Conservation (phyloP, 2,888 invertebrate species). For the Pomacea canaliculata region DNA sequence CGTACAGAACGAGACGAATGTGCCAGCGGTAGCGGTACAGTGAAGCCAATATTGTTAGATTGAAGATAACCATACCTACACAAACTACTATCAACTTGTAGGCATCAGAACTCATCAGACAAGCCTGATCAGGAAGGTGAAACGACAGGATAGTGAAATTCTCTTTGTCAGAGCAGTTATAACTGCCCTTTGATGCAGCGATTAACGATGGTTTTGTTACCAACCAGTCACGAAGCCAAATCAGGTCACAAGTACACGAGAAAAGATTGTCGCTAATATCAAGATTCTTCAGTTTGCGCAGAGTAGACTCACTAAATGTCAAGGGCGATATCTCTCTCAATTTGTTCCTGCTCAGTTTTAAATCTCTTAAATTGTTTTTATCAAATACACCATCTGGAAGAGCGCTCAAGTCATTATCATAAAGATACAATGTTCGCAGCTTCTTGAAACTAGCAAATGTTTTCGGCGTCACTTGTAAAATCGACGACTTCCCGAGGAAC, state of each 20-base stretch:
- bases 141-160: constrained; percentile 3
- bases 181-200: neutral
- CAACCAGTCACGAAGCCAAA: constrained; percentile 40
- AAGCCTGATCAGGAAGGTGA: constrained; percentile 17
- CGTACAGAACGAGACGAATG: constrained; percentile 72
- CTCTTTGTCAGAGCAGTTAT: constrained; percentile 17
- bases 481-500: neutral
- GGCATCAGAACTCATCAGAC: constrained; percentile 18
- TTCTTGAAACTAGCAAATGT: constrained; percentile 4
- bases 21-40: constrained; percentile 74
- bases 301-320: constrained; percentile 23
- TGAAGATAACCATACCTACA: constrained; percentile 26
- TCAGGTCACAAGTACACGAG: constrained; percentile 75
- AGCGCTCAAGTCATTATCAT: constrained; percentile 16
- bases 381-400: constrained; percentile 26
- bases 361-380: neutral
- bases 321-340: constrained; percentile 26
- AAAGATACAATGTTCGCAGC: constrained; percentile 7
- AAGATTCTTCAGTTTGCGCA: constrained; percentile 63
- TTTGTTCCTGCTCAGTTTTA: constrained; percentile 27
- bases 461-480: constrained; percentile 1
- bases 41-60: constrained; percentile 40
- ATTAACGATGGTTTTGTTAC: neutral
- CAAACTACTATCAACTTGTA: constrained; percentile 24
- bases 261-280: constrained; percentile 75